These are phyloP conservation scores for Parotocinclus haroldoi DNA, from an alignment of 2,797 vertebrate genomes.

Conservation along the genomic window DNA sequence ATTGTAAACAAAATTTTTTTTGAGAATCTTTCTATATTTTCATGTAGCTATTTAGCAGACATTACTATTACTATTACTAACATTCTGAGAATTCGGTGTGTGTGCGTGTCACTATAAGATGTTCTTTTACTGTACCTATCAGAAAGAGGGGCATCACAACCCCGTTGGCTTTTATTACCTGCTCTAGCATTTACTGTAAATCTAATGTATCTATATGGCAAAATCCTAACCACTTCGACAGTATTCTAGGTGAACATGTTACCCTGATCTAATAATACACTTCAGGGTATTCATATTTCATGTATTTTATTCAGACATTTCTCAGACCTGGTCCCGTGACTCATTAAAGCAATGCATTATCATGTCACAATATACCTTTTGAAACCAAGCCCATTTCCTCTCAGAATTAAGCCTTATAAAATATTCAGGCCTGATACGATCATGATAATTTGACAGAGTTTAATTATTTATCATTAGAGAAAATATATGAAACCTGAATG, in stretches of 20 bases:
- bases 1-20: too few relatives aligned
- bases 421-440: conserved; percentile 44
- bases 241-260: conserved; percentile 45
- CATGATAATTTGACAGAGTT: conserved; percentile 47
- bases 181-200: not conserved
- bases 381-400: conserved; percentile 51
- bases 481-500: conserved; percentile 32
- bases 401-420: conserved; percentile 50
- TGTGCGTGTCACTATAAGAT: too few relatives aligned
- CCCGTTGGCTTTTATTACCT: too few relatives aligned
- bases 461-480: conserved; percentile 44
- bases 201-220: conserved; percentile 17
- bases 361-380: conserved; percentile 54
- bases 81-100: too few relatives aligned
- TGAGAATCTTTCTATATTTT: too few relatives aligned
- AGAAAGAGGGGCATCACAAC: too few relatives aligned
- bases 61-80: too few relatives aligned
- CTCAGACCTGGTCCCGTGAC: conserved; percentile 49
- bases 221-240: conserved; percentile 32
- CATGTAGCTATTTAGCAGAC: too few relatives aligned
- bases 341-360: conserved; percentile 53
- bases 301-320: conserved; percentile 53
- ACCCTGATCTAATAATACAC: conserved; percentile 52
- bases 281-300: conserved; percentile 52
- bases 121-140: too few relatives aligned